phyloP scores from a whole-genome alignment of 1,140 invertebrate species.

The Rhizoglyphus robini region DNA sequence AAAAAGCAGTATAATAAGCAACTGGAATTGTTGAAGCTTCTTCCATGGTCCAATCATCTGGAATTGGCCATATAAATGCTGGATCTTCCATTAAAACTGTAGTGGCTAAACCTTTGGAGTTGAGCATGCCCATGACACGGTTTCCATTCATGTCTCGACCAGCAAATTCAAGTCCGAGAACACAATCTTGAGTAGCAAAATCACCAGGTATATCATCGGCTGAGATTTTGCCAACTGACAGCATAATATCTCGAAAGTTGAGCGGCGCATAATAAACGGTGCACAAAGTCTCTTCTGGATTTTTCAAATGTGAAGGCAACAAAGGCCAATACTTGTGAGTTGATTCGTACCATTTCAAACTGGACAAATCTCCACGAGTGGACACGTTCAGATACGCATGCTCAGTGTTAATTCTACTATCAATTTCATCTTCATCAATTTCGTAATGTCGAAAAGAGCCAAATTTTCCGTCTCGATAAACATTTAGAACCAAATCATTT shows the following conservation, averaged over 20 bases:
- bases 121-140: constrained; percentile 83
- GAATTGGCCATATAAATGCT: constrained; percentile 84
- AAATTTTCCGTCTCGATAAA: constrained; percentile 56
- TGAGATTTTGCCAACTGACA: constrained; percentile 86
- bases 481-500: constrained; percentile 68
- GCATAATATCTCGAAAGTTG: constrained; percentile 25
- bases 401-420: constrained; percentile 45
- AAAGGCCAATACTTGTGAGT: constrained; percentile 44
- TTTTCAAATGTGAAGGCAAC: constrained; percentile 25
- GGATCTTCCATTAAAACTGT: constrained; percentile 58
- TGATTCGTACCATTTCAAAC: constrained; percentile 82
- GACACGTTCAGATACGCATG: constrained; percentile 86
- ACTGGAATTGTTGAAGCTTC: constrained; percentile 86
- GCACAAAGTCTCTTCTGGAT: constrained; percentile 50
- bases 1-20: constrained; percentile 65
- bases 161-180: constrained; percentile 67
- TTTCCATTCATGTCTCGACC: constrained; percentile 52
- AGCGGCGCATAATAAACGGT: constrained; percentile 43
- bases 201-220: constrained; percentile 70
- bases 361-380: constrained; percentile 70
- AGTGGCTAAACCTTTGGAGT: constrained; percentile 73
- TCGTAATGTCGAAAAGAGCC: constrained; percentile 60
- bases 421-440: constrained; percentile 19
- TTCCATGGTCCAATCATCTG: constrained; percentile 69
- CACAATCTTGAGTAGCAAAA: constrained; percentile 24